These are phyloP conservation scores for Gila orcuttii DNA, from an alignment of 2,113 vertebrate species.

Conservation along the genomic window DNA sequence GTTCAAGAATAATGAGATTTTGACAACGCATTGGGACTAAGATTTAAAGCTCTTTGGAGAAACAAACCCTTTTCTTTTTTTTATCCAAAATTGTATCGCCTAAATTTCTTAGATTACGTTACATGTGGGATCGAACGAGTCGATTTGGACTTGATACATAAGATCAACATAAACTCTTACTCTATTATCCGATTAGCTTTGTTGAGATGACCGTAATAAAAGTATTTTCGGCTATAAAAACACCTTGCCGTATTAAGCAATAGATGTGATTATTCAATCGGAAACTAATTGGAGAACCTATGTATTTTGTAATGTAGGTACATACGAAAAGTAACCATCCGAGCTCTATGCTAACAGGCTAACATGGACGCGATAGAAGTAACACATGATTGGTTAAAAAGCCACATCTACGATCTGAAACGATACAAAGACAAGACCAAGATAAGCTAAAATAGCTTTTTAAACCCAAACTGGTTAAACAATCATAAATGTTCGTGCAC, in stretches of 20 bases:
- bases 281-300: neutral
- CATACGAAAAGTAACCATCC: neutral
- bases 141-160: neutral
- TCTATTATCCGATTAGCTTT: slow-evolving; percentile 33
- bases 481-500: neutral
- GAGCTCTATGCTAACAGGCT: slow-evolving; percentile 16
- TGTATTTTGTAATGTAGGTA: neutral
- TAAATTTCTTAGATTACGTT: too few species aligned
- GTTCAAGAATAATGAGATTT: neutral
- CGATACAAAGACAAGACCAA: neutral
- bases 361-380: neutral
- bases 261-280: neutral
- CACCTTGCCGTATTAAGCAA: neutral
- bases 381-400: slow-evolving; percentile 19
- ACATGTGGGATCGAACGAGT: neutral
- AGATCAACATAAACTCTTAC: neutral
- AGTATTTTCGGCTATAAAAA: neutral
- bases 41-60: neutral
- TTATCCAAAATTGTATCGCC: neutral
- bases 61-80: neutral
- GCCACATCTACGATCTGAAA: neutral
- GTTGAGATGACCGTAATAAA: neutral
- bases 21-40: neutral
- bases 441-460: neutral
- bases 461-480: neutral